Evolutionary conservation across 2,113 vertebrate species (phyloP).

Genomic region (Lagopus muta): DNA sequence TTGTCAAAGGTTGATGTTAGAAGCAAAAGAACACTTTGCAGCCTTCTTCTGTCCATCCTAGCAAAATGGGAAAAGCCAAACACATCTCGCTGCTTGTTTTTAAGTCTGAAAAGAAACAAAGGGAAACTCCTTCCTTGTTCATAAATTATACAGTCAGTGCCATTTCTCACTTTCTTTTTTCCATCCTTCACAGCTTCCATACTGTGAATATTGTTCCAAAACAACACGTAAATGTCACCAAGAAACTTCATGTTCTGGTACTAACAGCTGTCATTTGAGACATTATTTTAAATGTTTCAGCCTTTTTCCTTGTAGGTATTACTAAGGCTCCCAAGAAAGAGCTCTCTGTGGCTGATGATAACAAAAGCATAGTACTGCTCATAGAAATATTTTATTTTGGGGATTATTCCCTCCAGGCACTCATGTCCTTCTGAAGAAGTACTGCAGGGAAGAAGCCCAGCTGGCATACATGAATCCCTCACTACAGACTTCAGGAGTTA

Average conservation of each 20-base stretch:
- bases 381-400: neutral
- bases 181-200: neutral
- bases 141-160: neutral
- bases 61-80: neutral
- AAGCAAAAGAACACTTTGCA: neutral
- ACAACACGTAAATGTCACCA: neutral
- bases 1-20: fast-evolving
- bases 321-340: neutral
- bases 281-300: neutral
- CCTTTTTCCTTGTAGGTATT: neutral
- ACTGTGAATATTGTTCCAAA: neutral
- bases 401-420: neutral
- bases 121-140: neutral
- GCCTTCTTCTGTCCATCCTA: neutral
- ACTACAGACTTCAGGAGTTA: neutral
- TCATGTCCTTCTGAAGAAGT: neutral
- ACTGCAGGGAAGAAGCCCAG: neutral
- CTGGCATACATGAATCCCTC: neutral
- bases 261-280: neutral
- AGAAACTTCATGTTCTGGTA: neutral
- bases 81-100: neutral
- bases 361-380: neutral
- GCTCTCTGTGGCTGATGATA: neutral
- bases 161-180: neutral
- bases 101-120: neutral